phyloP scores from a whole-genome alignment of 2,797 vertebrate genomes.

The Premnoplex brunnescens region DNA sequence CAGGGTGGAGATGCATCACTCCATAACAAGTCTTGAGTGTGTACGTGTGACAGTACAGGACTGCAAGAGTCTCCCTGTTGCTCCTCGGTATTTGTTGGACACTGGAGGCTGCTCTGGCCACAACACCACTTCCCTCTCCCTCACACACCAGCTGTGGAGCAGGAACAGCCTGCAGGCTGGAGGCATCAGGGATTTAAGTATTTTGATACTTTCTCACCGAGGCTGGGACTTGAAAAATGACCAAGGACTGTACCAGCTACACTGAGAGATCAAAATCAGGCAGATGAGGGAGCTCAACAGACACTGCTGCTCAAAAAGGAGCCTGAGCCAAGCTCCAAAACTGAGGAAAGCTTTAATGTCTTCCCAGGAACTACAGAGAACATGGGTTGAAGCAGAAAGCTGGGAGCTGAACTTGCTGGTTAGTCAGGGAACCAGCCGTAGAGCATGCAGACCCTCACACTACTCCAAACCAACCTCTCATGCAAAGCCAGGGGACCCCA shows the following conservation, averaged over 20 bases:
- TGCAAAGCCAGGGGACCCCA: not conserved
- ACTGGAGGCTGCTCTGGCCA: not conserved
- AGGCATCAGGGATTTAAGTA: not conserved
- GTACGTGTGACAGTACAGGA: not conserved
- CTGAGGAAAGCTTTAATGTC: not conserved
- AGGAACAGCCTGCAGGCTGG: not conserved
- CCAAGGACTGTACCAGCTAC: not conserved
- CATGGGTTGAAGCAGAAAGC: not conserved
- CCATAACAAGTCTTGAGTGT: not conserved
- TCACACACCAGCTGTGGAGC: not conserved
- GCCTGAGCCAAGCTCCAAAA: not conserved
- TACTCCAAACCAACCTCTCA: not conserved
- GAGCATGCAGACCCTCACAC: not conserved
- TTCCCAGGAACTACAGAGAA: not conserved
- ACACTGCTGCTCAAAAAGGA: not conserved
- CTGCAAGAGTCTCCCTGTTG: not conserved
- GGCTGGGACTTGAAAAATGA: not conserved
- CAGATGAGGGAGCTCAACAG: not conserved
- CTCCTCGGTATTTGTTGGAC: not conserved
- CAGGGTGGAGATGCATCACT: not conserved
- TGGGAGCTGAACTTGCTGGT: not conserved
- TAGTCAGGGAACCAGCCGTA: not conserved
- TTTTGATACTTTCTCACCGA: not conserved
- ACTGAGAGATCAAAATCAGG: not conserved
- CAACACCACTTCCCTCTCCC: not conserved